Evolutionary conservation across 2,113 vertebrate genomes (phyloP).

Genomic region (Cyanoderma ruficeps): DNA sequence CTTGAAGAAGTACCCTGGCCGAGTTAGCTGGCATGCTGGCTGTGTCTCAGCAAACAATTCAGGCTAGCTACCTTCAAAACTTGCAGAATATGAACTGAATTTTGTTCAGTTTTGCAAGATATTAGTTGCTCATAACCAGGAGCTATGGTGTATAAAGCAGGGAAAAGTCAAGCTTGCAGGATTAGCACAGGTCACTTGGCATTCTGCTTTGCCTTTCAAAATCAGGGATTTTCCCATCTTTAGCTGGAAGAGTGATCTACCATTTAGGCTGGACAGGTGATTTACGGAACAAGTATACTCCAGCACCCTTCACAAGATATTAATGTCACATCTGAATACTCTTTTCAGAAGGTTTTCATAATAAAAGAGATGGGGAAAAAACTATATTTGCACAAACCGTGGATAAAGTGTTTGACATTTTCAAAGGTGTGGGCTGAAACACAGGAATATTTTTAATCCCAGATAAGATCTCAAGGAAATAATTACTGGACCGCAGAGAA

Average conservation of each 20-base stretch:
- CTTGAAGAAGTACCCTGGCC: neutral
- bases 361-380: neutral
- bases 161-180: neutral
- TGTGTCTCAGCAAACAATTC: neutral
- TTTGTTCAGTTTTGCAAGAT: neutral
- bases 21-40: neutral
- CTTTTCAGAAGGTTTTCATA: slow-evolving; percentile 9
- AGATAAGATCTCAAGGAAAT: slow-evolving; percentile 43
- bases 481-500: slow-evolving; percentile 1
- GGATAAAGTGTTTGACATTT: slow-evolving; percentile 28
- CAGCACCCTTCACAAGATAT: slow-evolving; percentile 10
- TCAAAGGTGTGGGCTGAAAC: slow-evolving; percentile 26
- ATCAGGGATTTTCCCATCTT: neutral
- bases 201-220: neutral
- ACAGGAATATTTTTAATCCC: slow-evolving; percentile 40
- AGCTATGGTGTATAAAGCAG: neutral
- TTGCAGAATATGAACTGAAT: neutral
- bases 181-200: neutral
- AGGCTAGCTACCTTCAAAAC: neutral
- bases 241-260: neutral
- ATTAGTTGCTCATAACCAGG: neutral
- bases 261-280: neutral
- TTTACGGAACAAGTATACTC: neutral
- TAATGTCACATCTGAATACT: slow-evolving; percentile 5
- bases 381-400: neutral